Conservation (phyloP, 1,140 invertebrate genomes). For the Temnothorax longispinosus region DNA sequence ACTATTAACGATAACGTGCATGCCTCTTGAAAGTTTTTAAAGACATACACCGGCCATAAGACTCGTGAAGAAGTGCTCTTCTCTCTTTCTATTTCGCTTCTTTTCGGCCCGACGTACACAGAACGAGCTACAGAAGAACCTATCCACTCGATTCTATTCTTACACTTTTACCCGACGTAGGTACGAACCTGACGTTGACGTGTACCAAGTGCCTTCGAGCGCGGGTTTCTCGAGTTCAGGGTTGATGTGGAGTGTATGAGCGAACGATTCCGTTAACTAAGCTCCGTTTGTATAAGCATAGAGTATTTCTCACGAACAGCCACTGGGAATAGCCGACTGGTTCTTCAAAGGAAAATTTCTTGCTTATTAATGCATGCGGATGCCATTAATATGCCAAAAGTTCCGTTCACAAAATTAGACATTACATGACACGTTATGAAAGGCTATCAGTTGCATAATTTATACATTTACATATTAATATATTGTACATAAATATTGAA, state of each 20-base stretch:
- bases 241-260: slow-evolving; percentile 65
- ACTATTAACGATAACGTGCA: slow-evolving; percentile 59
- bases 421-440: slow-evolving; percentile 4
- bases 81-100: slow-evolving; percentile 12
- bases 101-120: slow-evolving; percentile 7
- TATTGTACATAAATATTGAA: slow-evolving; percentile 12
- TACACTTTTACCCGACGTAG: slow-evolving; percentile 58
- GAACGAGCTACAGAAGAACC: slow-evolving; percentile 25
- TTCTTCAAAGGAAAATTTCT: slow-evolving; percentile 28
- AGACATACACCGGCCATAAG: slow-evolving; percentile 6
- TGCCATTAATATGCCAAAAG: slow-evolving; percentile 48
- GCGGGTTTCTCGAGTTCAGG: slow-evolving; percentile 54
- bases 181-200: slow-evolving; percentile 71
- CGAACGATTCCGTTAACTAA: slow-evolving; percentile 74
- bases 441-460: slow-evolving; percentile 19
- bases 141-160: slow-evolving; percentile 71
- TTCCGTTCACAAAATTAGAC: slow-evolving; percentile 6
- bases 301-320: slow-evolving; percentile 66
- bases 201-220: slow-evolving; percentile 66
- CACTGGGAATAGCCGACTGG: slow-evolving; percentile 46
- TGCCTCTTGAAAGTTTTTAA: slow-evolving; percentile 58
- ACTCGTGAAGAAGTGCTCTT: slow-evolving; percentile 51
- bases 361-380: slow-evolving; percentile 43
- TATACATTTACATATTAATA: slow-evolving; percentile 18
- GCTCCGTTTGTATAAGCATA: slow-evolving; percentile 33